Evolutionary conservation across 2,888 invertebrate species (phyloP).

Genomic region (Lasioglossum zephyrum): DNA sequence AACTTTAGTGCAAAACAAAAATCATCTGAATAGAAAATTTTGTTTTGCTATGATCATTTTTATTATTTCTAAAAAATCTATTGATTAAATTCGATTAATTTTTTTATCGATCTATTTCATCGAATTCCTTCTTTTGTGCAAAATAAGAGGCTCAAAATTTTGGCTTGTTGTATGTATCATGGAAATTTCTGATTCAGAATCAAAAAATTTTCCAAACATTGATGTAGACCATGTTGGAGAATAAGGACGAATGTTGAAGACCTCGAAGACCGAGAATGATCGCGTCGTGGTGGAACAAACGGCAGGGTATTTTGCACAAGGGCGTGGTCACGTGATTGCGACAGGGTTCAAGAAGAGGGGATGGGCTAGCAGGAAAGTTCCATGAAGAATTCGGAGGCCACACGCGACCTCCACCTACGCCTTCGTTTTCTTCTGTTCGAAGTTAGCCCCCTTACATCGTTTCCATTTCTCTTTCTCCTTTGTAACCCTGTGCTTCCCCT

Average conservation of each 20-base stretch:
- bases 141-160: no score
- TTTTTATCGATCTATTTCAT: no score
- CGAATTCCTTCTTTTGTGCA: no score
- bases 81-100: no score
- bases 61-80: no score
- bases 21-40: no score
- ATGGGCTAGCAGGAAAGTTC: slow-evolving; percentile 53
- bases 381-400: slow-evolving; percentile 63
- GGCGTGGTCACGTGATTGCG: slow-evolving; percentile 66
- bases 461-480: neutral
- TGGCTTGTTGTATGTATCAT: neutral
- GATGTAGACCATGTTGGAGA: no score
- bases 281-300: neutral
- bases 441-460: neutral
- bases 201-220: no score
- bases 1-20: no score
- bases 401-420: slow-evolving; percentile 59
- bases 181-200: no score
- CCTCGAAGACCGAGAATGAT: neutral
- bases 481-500: slow-evolving; percentile 11
- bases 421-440: slow-evolving; percentile 17
- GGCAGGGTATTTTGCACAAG: slow-evolving; percentile 47
- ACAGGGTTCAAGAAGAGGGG: slow-evolving; percentile 44
- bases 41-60: no score
- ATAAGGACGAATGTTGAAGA: neutral